Percentiles rank a stretch among this genome's conserved stretches.
Conservation (phyloP, 2,888 invertebrate species). For the Ochlodes sylvanus region DNA sequence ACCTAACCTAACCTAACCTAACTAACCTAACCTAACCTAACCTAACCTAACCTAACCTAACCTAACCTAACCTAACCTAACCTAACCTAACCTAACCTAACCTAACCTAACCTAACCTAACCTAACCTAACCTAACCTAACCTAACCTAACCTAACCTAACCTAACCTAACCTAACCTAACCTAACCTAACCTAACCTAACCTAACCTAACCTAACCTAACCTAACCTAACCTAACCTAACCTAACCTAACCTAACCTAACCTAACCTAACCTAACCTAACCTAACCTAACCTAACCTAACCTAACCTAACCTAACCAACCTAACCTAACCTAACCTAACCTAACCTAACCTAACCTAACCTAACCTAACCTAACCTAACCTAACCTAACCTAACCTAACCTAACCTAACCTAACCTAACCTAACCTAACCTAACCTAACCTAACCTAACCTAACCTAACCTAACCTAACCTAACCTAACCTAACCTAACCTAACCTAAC, state of each 20-base stretch:
- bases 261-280: conserved; percentile 44
- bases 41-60: conserved; percentile 35
- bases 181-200: conserved; percentile 42
- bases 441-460: conserved; percentile 36
- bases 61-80: conserved; percentile 41
- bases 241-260: conserved; percentile 44
- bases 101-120: conserved; percentile 39
- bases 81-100: conserved; percentile 42
- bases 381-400: conserved; percentile 36
- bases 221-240: conserved; percentile 44
- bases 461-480: conserved; percentile 40
- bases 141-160: conserved; percentile 43
- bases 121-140: conserved; percentile 43
- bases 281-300: conserved; percentile 44
- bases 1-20: conserved; percentile 38
- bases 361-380: conserved; percentile 41
- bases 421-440: conserved; percentile 33
- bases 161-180: conserved; percentile 43
- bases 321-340: conserved; percentile 43
- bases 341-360: conserved; percentile 42
- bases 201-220: conserved; percentile 43
- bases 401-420: conserved; percentile 31
- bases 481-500: conserved; percentile 43
- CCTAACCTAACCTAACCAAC: conserved; percentile 45
- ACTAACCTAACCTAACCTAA: conserved; percentile 37